Base-by-base conservation (phyloP, 2,113 vertebrate species). In the Cyanoramphus novaezelandiae region DNA sequence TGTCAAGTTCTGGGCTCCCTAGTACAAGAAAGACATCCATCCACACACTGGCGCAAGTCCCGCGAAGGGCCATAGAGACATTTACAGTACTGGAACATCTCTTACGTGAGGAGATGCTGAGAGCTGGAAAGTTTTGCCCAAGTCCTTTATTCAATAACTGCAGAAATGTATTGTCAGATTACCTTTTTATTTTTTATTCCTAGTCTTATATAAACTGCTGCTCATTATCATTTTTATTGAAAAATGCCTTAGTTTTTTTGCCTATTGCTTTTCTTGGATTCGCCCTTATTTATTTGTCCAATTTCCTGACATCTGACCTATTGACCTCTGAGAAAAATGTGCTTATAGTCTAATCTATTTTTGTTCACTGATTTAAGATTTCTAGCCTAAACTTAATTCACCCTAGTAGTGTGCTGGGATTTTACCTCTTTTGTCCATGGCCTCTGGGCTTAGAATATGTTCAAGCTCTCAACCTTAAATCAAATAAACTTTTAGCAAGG, bases 191-290 rank as follows among this genome's bases (percentile, higher is more conserved):
- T 97, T 97, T 95, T 97, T 97, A 95, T 96, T 95, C 49, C 67
- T 95, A 90, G 85, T 49, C 70, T 68, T 90, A 37, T 91, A 86
- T 90, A 90, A 96, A 78, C 13, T 2, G 0, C 60, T 59, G 19
- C 60, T 96, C 68, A 96, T 98, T 97, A 97, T 95, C 84, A 98
- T 97, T 98, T 98, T 97, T 97, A 97, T 97, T 97, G 94, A 96
- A 97, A 97, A 97, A 79, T 74, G 33, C 37, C 81, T 95, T 95
- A 92, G 74, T 91, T 90, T 91, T 90, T 97, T 97, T 95, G 31
- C 60, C 87, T 95, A 33, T 94, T 65, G 93, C 15, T 90, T 90
- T 96, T 95, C 74, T 95, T 2, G 13, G 21, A 95, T 60, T 80
- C 20, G 0, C 82, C 62, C 93, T 64, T 92, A 94, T 97, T 97